Percentiles rank a stretch among this genome's conserved stretches.
Evolutionary conservation across 2,113 vertebrate species (phyloP).

Genomic region (Vulpes lagopus): DNA sequence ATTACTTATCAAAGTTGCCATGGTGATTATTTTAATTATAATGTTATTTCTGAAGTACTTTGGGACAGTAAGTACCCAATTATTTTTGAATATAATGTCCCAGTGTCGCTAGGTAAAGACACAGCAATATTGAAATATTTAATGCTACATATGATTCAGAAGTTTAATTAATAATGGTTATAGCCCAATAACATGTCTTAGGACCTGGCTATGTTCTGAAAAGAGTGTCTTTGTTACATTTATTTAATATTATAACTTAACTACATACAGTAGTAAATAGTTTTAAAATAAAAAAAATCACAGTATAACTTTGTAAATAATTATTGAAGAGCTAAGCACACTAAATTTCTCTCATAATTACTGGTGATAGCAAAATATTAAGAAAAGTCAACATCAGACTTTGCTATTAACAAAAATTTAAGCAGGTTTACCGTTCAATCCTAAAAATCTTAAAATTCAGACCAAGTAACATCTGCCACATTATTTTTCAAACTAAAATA

Average conservation of each 20-base stretch:
- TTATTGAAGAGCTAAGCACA: background rate
- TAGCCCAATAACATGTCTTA: background rate
- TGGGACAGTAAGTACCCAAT: background rate
- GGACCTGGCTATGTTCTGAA: background rate
- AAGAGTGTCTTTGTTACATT: background rate
- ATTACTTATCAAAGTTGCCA: background rate
- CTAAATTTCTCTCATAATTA: background rate
- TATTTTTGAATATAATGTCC: background rate
- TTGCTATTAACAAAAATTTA: background rate
- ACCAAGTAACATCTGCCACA: background rate
- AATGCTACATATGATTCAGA: background rate
- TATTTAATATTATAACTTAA: background rate
- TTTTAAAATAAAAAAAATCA: background rate
- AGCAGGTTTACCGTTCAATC: background rate
- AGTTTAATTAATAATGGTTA: background rate
- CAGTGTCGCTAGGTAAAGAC: background rate
- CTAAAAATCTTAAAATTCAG: background rate
- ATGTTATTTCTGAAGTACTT: conserved; percentile 15
- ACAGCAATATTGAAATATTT: background rate
- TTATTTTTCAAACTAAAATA: background rate
- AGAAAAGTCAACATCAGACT: background rate
- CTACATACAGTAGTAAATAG: background rate
- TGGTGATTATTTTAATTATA: background rate
- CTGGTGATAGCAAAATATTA: background rate
- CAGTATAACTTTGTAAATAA: background rate